Base-by-base conservation (phyloP, 2,797 vertebrate genomes). In the Syndactyla subalaris region DNA sequence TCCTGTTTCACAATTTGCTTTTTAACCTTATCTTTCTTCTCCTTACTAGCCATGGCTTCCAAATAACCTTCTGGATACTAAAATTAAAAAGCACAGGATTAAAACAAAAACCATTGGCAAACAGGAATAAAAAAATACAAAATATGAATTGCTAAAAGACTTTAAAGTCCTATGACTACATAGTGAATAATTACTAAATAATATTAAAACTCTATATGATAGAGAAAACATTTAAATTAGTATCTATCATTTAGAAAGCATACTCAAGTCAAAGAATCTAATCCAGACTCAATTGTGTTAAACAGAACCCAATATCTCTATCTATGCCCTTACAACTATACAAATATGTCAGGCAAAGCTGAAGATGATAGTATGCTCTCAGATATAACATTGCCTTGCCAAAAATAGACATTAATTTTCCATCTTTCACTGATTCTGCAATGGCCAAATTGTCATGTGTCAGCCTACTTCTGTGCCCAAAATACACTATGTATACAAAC, bases 61-160 rank as follows among this genome's bases (percentile, higher is more conserved):
- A 98, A 97, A 97, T 99, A 99, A 93, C 99, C 99, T 89, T 99
- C 99, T 66, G 99, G 99, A 96, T 99, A 99, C 99, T 99, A 97
- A 94, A 87, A 94, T 45, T 82, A 77, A 93, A 91, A 94, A 39
- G 30, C 12, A 90, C 15, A 72, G 27, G 89, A 73, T 66, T 80
- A 73, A 70, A 94, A 30, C n/a, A 86, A 89, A 80, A 57, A 17
- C n/a, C 54, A 66, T 14, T 36, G 41, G 20, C n/a, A 58, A 20
- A 70, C 5, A 91, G 9, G 5, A 59, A 84, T 67, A 70, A 29
- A 5, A 9, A 84, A 90, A 63, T 34, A 67, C 19, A 75, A n/a
- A 84, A 21, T 14, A 58, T 16, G 66, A n/a, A 72, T 30, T 86
- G 75, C 26, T 70, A 41, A n/a, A 82, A 46, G 18, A 61, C 26